phyloP scores from a whole-genome alignment of 2,797 vertebrate species.

The Sebastiscus albofasciatus region DNA sequence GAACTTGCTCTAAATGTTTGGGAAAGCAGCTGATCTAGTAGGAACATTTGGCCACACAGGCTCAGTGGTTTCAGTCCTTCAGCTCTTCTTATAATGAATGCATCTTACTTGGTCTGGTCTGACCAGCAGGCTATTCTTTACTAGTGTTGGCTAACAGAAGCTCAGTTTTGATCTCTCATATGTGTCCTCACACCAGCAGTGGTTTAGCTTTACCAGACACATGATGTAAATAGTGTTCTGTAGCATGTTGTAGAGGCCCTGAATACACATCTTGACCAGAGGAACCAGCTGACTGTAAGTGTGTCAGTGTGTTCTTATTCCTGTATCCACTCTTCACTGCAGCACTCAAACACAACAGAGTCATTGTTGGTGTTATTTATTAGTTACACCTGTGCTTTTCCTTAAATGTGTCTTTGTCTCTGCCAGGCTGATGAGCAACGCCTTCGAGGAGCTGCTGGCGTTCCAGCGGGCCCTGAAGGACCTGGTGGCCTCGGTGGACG shows the following conservation, averaged over 20 bases:
- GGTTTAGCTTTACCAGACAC: neutral
- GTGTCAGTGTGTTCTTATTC: neutral
- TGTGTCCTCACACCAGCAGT: neutral
- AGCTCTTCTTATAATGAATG: neutral
- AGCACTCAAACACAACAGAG: too few species aligned
- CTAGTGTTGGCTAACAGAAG: neutral
- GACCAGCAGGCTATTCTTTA: neutral
- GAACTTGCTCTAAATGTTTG: neutral
- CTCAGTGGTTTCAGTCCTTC: neutral
- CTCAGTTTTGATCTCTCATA: neutral
- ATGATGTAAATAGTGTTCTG: neutral
- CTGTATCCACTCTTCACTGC: too few species aligned
- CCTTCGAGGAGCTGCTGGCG: constrained; percentile 92
- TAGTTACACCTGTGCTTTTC: neutral
- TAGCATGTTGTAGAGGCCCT: too few species aligned
- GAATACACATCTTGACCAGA: neutral
- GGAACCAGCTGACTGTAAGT: neutral
- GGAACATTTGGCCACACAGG: neutral
- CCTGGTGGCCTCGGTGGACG: constrained; percentile 91
- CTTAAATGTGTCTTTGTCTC: neutral
- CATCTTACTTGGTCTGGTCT: neutral
- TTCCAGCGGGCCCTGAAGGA: constrained; percentile 96
- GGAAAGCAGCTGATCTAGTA: neutral
- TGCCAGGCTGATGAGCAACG: constrained; percentile 88
- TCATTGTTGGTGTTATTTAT: too few species aligned